A percentile compares a stretch with the other conserved stretches of the same genome.
phyloP scores from a whole-genome alignment of 2,113 vertebrate genomes.

The Blennius ocellaris region DNA sequence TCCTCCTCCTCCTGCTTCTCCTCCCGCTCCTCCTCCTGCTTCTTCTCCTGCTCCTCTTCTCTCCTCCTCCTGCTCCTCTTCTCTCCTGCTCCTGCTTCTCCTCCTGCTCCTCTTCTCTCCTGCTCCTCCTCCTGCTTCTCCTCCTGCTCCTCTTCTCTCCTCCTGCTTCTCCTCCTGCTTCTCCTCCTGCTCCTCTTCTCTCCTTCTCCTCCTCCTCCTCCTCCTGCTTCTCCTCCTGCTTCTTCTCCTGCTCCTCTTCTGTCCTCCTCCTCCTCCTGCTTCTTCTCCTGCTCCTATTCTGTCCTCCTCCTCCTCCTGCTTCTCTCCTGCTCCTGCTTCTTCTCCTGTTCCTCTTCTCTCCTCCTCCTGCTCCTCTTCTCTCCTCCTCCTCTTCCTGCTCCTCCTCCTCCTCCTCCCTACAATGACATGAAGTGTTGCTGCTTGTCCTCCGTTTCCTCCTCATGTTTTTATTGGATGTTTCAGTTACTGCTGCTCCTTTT shows the following conservation, averaged over 20 bases:
- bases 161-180: not conserved
- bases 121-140: not conserved
- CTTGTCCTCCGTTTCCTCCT: too few species aligned
- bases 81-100: not conserved
- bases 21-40: not conserved
- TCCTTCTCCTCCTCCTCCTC: not conserved
- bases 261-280: not conserved
- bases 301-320: slow-evolving; percentile 11
- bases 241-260: slow-evolving; percentile 12
- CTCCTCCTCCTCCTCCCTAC: too few species aligned
- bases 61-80: not conserved
- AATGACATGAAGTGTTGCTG: too few species aligned
- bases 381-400: slow-evolving; percentile 5
- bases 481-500: too few species aligned
- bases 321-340: not conserved
- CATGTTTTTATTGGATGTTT: too few species aligned
- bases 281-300: not conserved
- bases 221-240: not conserved
- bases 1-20: not conserved
- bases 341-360: slow-evolving; percentile 15
- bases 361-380: not conserved
- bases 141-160: rapidly evolving
- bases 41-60: not conserved
- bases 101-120: not conserved
- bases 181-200: not conserved